Evolutionary conservation across 2,888 invertebrate species (phyloP).

Genomic region (Drosophila lutescens): DNA sequence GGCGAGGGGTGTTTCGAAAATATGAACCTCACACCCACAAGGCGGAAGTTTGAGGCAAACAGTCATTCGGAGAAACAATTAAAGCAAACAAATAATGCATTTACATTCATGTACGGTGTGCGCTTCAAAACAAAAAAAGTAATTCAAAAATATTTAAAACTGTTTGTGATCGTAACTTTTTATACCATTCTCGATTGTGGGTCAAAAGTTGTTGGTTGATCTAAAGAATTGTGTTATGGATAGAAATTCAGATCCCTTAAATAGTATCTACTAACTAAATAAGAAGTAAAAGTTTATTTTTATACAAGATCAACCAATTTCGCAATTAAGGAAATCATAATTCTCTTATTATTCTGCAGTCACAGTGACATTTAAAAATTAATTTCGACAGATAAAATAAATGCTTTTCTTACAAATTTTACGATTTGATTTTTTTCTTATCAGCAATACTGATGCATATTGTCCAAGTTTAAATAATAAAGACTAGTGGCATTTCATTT

Average conservation of each 20-base stretch:
- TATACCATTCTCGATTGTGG: no score
- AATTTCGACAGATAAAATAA: neutral
- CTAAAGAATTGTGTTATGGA: no score
- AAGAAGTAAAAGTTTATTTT: no score
- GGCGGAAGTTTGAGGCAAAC: slow-evolving; percentile 40
- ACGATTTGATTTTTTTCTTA: neutral
- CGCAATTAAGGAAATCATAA: neutral
- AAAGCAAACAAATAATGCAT: slow-evolving; percentile 21
- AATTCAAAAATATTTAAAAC: no score
- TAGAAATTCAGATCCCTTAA: no score
- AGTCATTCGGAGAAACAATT: slow-evolving; percentile 11
- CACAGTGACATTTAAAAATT: neutral
- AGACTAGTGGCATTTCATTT: neutral
- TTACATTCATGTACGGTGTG: neutral
- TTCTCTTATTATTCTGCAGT: neutral
- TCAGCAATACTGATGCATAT: neutral
- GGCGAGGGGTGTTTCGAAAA: slow-evolving; percentile 24
- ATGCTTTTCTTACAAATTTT: neutral
- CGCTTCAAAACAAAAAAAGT: neutral
- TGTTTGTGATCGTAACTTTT: no score
- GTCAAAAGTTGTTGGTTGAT: no score
- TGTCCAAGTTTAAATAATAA: neutral
- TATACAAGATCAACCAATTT: neutral
- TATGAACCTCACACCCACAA: slow-evolving; percentile 25
- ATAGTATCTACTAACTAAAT: no score